Evolutionary conservation across 2,113 vertebrate genomes (phyloP), one percentile per base, ranked within the genome.

Genomic region (Numenius arquata): DNA sequence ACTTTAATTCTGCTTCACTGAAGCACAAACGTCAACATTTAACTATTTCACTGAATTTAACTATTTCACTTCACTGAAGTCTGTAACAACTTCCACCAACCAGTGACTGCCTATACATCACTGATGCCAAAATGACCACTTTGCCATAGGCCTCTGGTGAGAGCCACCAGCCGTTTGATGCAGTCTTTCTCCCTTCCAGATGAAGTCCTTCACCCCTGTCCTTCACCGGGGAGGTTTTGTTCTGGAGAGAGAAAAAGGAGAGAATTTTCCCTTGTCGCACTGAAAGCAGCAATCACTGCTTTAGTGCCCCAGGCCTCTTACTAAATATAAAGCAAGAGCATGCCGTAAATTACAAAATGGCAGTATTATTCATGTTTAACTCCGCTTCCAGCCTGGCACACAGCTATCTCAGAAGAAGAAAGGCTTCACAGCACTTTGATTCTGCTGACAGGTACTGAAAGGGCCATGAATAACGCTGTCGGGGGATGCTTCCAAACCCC

Each of bases 311-410:
- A 52, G 12, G 15, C 12, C 41, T 63, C 27, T 56, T 30, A 16
- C 25, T 34, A 59, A 77, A 62, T 5, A 43, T 9, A 62, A 50
- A n/a, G 34, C 7, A 38, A 52, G 93, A 91, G 21, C 43, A 62
- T 1, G 3, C 3, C 3, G 0, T 10, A n/a, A 45, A 50, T 47
- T 29, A 63, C 4, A 22, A 78, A 93, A 53, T 17, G 1, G 6
- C 8, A 58, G 30, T 9, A 43, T n/a, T 23, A 9, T 25, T 63
- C 55, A 27, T 7, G 18, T 61, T 41, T 61, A 74, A 65, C 8
- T 67, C 50, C 47, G 20, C 34, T 66, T 71, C 29, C 41, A 85
- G 50, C 67, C 45, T 55, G 56, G 6, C 40, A 11, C 14, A 20
- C 19, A 62, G 50, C 68, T 34, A 20, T 38, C 40, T 76, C 17